These are phyloP conservation scores for Nephrocerus scutellatus DNA, from an alignment of 2,888 invertebrate species.

Conservation along the genomic window DNA sequence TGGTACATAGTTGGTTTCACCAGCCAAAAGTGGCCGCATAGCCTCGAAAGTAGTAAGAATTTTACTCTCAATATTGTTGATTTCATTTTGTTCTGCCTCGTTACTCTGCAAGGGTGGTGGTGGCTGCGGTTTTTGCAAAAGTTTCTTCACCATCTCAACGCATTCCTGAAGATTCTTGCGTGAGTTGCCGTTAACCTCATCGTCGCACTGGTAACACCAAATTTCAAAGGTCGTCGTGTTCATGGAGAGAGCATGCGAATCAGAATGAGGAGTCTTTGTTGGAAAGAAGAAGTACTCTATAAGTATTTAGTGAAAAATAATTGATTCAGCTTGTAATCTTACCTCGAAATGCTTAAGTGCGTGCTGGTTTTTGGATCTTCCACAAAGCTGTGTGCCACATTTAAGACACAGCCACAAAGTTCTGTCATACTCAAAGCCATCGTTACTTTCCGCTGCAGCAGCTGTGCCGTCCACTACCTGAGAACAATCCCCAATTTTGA, in stretches of 20 bases:
- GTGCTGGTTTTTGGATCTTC: conserved; percentile 60
- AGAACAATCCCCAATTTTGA: conserved; percentile 48
- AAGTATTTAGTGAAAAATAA: not conserved
- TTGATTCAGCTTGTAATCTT: conserved; percentile 14
- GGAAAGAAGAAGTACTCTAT: not conserved
- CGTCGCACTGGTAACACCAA: conserved; percentile 75
- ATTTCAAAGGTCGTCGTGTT: conserved; percentile 66
- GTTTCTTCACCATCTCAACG: conserved; percentile 65
- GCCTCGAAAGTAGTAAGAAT: conserved; percentile 30
- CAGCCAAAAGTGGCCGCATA: conserved; percentile 27
- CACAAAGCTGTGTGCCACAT: conserved; percentile 73
- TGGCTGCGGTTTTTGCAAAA: conserved; percentile 39
- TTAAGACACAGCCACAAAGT: conserved; percentile 72
- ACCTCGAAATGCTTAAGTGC: conserved; percentile 64
- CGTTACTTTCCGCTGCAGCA: conserved; percentile 25
- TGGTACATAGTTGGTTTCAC: conserved; percentile 20
- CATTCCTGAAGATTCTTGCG: conserved; percentile 66
- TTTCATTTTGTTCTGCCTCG: conserved; percentile 4
- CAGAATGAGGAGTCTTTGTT: conserved; percentile 65
- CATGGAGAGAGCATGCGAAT: conserved; percentile 65
- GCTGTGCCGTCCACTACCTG: conserved; percentile 41
- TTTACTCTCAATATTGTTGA: conserved; percentile 34
- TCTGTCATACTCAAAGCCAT: conserved; percentile 48
- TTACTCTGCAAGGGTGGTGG: conserved; percentile 13
- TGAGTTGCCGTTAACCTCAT: conserved; percentile 55